Percentiles rank a stretch among this genome's conserved stretches.
Conservation (phyloP, 2,113 vertebrate species). For the Campylomormyrus tamandua region DNA sequence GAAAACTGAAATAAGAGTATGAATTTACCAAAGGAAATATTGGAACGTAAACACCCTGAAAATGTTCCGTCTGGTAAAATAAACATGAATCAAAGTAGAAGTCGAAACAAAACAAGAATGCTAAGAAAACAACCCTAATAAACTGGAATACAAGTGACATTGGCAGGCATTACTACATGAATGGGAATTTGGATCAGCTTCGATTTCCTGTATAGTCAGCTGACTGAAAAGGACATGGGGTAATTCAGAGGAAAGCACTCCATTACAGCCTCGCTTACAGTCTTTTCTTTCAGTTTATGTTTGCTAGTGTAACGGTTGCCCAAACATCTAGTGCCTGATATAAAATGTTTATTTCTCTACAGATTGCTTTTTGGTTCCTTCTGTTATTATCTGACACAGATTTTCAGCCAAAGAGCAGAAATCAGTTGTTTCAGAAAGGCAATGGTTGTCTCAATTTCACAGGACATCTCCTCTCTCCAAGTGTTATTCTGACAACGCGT, state of each 20-base stretch:
- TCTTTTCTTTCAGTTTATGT: constrained; percentile 1
- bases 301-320: background rate
- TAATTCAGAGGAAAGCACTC: background rate
- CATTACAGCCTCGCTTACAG: background rate
- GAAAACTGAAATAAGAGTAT: background rate
- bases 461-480: background rate
- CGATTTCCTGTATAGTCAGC: background rate
- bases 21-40: background rate
- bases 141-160: background rate
- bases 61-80: background rate
- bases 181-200: background rate
- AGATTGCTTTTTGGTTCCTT: background rate
- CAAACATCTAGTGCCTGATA: background rate
- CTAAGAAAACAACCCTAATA: background rate
- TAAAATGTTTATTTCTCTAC: background rate
- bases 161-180: background rate
- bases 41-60: background rate
- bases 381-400: background rate
- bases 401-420: background rate
- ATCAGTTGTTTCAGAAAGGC: background rate
- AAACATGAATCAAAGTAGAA: background rate
- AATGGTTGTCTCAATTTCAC: background rate
- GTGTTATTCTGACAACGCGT: background rate
- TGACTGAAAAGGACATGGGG: background rate
- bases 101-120: background rate